Conservation (phyloP, 2,797 vertebrate species). For the Sebastes hubbsi region DNA sequence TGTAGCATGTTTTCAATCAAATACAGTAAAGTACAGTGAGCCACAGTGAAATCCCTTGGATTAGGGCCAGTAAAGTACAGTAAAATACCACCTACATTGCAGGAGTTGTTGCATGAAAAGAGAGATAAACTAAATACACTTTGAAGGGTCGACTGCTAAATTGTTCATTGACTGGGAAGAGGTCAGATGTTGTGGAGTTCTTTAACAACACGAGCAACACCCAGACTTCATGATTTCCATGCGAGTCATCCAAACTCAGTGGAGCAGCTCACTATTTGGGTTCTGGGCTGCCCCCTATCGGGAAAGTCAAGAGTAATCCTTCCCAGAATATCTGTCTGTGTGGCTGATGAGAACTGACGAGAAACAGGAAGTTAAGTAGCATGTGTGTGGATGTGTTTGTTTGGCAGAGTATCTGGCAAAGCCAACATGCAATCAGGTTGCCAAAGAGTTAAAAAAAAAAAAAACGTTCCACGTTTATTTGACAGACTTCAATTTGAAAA, state of each 20-base stretch:
- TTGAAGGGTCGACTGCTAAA: background rate
- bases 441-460: background rate
- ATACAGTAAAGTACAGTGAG: conserved; percentile 26
- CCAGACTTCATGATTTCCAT: background rate
- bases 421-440: background rate
- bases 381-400: background rate
- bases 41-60: conserved; percentile 22
- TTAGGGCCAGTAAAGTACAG: conserved; percentile 17
- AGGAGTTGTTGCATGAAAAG: background rate
- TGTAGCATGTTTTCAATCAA: conserved; percentile 37
- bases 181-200: background rate
- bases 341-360: background rate
- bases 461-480: background rate
- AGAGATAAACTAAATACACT: background rate
- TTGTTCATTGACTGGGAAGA: background rate
- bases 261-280: background rate
- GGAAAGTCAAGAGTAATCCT: conserved; percentile 2
- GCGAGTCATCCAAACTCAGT: background rate
- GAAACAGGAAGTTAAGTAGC: background rate
- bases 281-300: conserved; percentile 32
- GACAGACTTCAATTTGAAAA: background rate
- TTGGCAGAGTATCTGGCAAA: background rate
- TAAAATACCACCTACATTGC: conserved; percentile 19
- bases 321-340: background rate
- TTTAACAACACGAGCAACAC: conserved; percentile 4